Conservation (phyloP, 2,797 vertebrate species). For the Syngnathus acus region DNA sequence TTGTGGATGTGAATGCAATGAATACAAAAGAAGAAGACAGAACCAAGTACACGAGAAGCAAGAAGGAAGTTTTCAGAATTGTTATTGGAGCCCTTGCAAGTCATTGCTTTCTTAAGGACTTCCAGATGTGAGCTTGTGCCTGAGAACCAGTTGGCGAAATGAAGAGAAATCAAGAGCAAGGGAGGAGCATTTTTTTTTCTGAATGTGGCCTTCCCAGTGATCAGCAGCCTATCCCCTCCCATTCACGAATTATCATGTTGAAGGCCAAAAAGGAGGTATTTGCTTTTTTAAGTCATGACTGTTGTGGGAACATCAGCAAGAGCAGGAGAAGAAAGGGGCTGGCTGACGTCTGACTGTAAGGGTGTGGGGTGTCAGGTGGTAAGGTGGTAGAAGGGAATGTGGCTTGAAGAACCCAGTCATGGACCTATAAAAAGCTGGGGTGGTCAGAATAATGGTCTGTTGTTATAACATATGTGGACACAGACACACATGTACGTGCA, state of each 20-base stretch:
- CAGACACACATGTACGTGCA: slow-evolving; percentile 2
- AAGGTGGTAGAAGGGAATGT: slow-evolving; percentile 49
- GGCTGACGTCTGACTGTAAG: slow-evolving; percentile 16
- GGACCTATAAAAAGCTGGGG: slow-evolving; percentile 54
- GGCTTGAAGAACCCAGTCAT: slow-evolving; percentile 33
- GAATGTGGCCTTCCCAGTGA: slow-evolving; percentile 27
- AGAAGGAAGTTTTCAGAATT: slow-evolving; percentile 51
- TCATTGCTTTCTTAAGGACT: slow-evolving; percentile 73
- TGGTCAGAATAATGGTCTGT: slow-evolving; percentile 63
- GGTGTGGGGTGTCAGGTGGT: slow-evolving; percentile 61
- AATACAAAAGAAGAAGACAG: slow-evolving; percentile 30
- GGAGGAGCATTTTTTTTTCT: slow-evolving; percentile 27
- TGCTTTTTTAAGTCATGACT: slow-evolving; percentile 1
- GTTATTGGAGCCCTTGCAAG: slow-evolving; percentile 73
- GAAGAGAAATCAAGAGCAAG: slow-evolving; percentile 36
- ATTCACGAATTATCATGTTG: slow-evolving; percentile 1
- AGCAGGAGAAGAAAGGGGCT: neutral
- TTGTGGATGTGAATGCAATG: slow-evolving; percentile 35
- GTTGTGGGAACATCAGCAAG: neutral
- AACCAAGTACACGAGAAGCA: slow-evolving; percentile 26
- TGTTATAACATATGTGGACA: slow-evolving; percentile 38
- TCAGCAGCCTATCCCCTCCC: slow-evolving; percentile 16
- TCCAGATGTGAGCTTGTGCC: slow-evolving; percentile 72
- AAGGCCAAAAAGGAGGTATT: slow-evolving; percentile 10
- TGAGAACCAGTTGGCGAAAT: slow-evolving; percentile 38